phyloP scores from a whole-genome alignment of 2,113 vertebrate species.

The Emberiza fucata region DNA sequence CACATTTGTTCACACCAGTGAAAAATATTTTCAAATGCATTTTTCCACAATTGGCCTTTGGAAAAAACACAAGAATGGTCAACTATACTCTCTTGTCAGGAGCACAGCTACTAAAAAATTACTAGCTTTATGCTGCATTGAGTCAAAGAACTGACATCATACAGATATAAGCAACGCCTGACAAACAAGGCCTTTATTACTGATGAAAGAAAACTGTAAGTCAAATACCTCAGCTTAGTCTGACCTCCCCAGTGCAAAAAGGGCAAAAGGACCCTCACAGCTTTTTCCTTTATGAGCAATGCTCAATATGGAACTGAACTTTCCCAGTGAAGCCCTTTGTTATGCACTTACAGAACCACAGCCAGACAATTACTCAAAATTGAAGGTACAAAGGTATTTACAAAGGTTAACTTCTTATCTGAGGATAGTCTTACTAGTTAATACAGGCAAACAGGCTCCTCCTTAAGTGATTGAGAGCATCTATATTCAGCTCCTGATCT shows the following conservation, averaged over 20 bases:
- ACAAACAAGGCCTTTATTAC: neutral
- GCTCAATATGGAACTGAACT: neutral
- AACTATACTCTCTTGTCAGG: neutral
- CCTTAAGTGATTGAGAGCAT: neutral
- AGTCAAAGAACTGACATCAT: neutral
- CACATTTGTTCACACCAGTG: neutral
- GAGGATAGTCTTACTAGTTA: neutral
- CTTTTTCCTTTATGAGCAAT: neutral
- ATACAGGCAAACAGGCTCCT: neutral
- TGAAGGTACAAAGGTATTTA: neutral
- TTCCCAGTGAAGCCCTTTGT: neutral
- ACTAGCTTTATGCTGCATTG: neutral
- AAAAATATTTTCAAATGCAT: neutral
- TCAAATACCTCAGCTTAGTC: neutral
- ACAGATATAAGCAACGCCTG: fast-evolving
- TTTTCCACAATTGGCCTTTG: neutral
- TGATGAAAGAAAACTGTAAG: neutral
- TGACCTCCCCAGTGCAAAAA: neutral
- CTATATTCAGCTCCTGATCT: slow-evolving; percentile 40
- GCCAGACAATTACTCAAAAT: neutral
- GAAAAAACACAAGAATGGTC: neutral
- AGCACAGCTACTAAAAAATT: neutral
- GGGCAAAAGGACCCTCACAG: neutral
- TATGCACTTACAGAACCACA: neutral
- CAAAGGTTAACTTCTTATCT: neutral